Percentiles rank a stretch among this genome's conserved stretches.
phyloP scores from a whole-genome alignment of 1,140 invertebrate species.

The Drosophila ercepeae region DNA sequence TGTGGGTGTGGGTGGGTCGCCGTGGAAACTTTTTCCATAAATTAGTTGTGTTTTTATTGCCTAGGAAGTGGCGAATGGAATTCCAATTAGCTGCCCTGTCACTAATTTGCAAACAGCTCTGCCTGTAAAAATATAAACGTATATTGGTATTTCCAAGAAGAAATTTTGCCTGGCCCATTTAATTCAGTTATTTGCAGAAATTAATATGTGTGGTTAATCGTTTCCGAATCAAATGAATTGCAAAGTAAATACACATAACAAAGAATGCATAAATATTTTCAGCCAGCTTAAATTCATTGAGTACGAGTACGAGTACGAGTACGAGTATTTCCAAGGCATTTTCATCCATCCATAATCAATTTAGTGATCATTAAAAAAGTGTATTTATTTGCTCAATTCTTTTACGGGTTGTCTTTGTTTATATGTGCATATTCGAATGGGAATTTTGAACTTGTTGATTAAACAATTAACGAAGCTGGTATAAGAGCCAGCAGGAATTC shows the following conservation, averaged over 20 bases:
- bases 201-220: constrained; percentile 40
- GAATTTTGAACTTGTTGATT: constrained; percentile 34
- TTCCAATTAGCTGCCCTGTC: constrained; percentile 21
- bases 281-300: constrained; percentile 16
- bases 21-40: constrained; percentile 38
- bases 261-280: constrained; percentile 47
- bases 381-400: constrained; percentile 37
- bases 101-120: not conserved
- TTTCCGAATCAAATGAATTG: constrained; percentile 25
- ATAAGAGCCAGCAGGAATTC: constrained; percentile 20
- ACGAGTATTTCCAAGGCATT: constrained; percentile 18
- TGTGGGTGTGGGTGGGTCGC: not conserved
- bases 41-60: constrained; percentile 27
- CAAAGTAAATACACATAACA: constrained; percentile 17
- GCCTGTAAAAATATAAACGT: not conserved
- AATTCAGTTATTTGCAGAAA: constrained; percentile 20
- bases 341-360: constrained; percentile 17
- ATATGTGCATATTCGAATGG: constrained; percentile 15
- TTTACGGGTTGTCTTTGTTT: constrained; percentile 29
- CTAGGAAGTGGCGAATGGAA: constrained; percentile 29
- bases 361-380: constrained; percentile 40
- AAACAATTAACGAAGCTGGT: constrained; percentile 18
- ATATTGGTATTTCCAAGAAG: not conserved
- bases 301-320: too few relatives aligned
- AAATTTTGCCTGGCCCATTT: constrained; percentile 17